Base-by-base conservation (phyloP, 2,113 vertebrate genomes). In the Silurus asotus region DNA sequence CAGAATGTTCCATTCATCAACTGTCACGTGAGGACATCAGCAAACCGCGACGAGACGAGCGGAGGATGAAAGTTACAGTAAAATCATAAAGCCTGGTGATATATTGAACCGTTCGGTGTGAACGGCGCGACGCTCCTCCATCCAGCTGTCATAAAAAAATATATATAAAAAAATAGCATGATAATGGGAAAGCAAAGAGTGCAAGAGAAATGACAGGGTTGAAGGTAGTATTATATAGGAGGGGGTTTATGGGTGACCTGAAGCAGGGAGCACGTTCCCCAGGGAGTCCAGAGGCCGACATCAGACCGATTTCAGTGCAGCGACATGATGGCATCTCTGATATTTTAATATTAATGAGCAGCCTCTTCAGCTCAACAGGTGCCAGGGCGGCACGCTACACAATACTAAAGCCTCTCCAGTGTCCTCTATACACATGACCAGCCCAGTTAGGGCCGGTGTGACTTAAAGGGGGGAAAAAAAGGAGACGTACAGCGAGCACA, bases 141-240 rank as follows among this genome's bases (percentile, higher is more conserved):
- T 93, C 93, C 94, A 95, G 94, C 94, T 95, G 95, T 95, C 94
- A 96, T 96, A 95, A 95, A 95, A 95, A 94, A 93, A 95, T 96
- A 96, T 92, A 95, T 95, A 93, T 91, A 95, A 91, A 88, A 85
- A 89, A 25, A 9, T 85, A 91, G 92, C 92, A 92, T 92, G 89
- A 93, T 91, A 91, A 89, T 88, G 90, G 91, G 89, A 91, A 86
- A 89, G 75, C 59, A 80, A 87, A 82, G 88, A 83, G 83, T 58
- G 59, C 81, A 84, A 91, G 81, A 86, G 86, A 88, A 90, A 83
- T 77, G 74, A 74, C 37, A 55, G 53, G 69, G 78, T 85, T 84
- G 59, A 28, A 65, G 61, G 49, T 37, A 83, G 37, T 37, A 37
- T 37, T 37, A 37, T 37, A 37, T 37, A 37, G 37, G 37, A 37